phyloP scores from a whole-genome alignment of 2,797 vertebrate genomes.

The Oceanodroma leucorhoa region DNA sequence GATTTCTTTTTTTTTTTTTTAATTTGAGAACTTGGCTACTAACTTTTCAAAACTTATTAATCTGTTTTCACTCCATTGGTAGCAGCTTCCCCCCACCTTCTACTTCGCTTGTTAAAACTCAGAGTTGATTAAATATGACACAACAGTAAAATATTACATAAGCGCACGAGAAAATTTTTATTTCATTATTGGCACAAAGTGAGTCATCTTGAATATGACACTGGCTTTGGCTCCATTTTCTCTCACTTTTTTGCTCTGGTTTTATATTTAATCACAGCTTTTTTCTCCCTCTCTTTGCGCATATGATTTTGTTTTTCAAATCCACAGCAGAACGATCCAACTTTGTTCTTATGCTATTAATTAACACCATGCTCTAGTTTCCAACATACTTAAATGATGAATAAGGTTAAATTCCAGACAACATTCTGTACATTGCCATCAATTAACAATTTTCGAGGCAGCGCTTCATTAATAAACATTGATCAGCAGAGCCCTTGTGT shows the following conservation, averaged over 20 bases:
- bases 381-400: constrained; percentile 77
- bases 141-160: constrained; percentile 64
- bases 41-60: constrained; percentile 50
- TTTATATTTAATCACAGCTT: constrained; percentile 72
- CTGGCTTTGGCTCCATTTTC: constrained; percentile 62
- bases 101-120: constrained; percentile 26
- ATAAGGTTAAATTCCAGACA: constrained; percentile 82
- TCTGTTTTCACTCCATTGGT: constrained; percentile 34
- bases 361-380: constrained; percentile 74
- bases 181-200: constrained; percentile 67
- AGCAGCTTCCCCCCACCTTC: not conserved
- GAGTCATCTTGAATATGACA: constrained; percentile 75
- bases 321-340: constrained; percentile 53
- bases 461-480: constrained; percentile 79
- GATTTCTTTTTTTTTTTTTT: not conserved
- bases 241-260: constrained; percentile 67
- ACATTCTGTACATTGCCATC: constrained; percentile 74
- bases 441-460: constrained; percentile 79
- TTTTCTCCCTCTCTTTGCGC: not conserved
- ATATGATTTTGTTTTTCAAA: constrained; percentile 56
- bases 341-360: constrained; percentile 77
- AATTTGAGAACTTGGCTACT: constrained; percentile 38
- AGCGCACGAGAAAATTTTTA: constrained; percentile 56
- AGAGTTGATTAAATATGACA: constrained; percentile 69
- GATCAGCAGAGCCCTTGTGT: constrained; percentile 67